Evolutionary conservation across 2,113 vertebrate genomes (phyloP).

Genomic region (Phodopus roborovskii): DNA sequence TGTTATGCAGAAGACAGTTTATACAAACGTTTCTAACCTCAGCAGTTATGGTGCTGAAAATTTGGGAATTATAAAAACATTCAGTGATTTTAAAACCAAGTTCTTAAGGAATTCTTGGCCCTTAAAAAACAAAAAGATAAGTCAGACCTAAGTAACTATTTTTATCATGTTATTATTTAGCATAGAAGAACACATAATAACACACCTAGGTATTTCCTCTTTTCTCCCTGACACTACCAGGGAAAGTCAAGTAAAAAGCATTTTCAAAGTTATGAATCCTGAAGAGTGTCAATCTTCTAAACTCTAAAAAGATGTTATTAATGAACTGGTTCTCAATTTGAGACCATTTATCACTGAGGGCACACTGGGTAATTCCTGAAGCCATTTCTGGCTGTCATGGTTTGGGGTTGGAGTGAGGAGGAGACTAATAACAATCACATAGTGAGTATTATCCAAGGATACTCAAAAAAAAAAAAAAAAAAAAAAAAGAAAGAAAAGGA

Average conservation of each 20-base stretch:
- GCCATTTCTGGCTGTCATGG: slow-evolving; percentile 2
- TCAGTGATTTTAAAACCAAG: slow-evolving; percentile 25
- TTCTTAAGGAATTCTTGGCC: slow-evolving; percentile 9
- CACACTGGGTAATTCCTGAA: background rate
- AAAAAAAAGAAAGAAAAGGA: no score
- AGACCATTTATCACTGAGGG: background rate
- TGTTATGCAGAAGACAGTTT: background rate
- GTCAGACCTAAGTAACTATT: background rate
- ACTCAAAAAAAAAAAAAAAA: background rate
- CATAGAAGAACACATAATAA: slow-evolving; percentile 42
- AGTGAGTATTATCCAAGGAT: background rate
- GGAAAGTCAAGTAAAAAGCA: slow-evolving; percentile 51
- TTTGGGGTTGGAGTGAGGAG: background rate
- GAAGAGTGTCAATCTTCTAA: slow-evolving; percentile 34
- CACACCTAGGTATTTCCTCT: slow-evolving; percentile 6
- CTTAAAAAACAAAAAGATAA: slow-evolving; percentile 28
- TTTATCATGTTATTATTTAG: slow-evolving; percentile 37
- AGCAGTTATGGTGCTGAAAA: slow-evolving; percentile 42
- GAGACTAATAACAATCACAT: background rate
- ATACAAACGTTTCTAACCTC: background rate
- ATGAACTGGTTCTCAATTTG: slow-evolving; percentile 31
- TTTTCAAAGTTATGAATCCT: slow-evolving; percentile 42
- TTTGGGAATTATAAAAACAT: slow-evolving; percentile 37
- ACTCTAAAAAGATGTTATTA: slow-evolving; percentile 3
- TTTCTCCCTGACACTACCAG: background rate